These are phyloP conservation scores for Drosophila quadrilineata DNA, from an alignment of 1,140 invertebrate genomes.

Conservation along the genomic window DNA sequence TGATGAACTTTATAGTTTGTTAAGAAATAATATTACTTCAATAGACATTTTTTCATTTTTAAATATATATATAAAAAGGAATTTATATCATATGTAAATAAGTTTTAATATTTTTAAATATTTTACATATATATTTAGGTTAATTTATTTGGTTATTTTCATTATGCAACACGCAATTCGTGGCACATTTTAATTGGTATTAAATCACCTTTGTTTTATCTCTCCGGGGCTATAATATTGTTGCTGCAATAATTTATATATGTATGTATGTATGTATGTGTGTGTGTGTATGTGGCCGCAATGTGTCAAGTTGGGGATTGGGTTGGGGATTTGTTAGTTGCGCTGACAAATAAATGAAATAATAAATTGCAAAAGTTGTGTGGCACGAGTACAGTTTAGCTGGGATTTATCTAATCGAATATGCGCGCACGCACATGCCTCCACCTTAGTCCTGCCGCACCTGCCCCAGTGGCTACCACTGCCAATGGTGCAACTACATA, in stretches of 20 bases:
- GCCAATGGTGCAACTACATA: too few species aligned
- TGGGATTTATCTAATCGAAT: slow-evolving; percentile 71
- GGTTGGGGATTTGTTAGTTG: slow-evolving; percentile 56
- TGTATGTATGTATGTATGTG: too few species aligned
- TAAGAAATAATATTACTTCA: too few species aligned
- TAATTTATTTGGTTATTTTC: slow-evolving; percentile 9
- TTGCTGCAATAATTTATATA: slow-evolving; percentile 66
- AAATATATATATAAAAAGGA: too few species aligned
- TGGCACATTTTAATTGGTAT: slow-evolving; percentile 30
- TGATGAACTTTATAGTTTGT: too few species aligned
- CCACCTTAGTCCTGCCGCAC: neutral
- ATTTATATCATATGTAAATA: too few species aligned
- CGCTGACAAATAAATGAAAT: slow-evolving; percentile 71
- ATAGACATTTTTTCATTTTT: too few species aligned
- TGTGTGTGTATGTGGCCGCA: too few species aligned
- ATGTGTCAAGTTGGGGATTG: slow-evolving; percentile 32
- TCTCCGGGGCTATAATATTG: slow-evolving; percentile 49
- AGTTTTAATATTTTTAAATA: too few species aligned
- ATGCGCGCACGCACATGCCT: slow-evolving; percentile 44
- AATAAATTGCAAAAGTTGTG: slow-evolving; percentile 73
- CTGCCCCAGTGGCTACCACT: too few species aligned
- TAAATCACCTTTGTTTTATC: slow-evolving; percentile 57
- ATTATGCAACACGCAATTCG: slow-evolving; percentile 2
- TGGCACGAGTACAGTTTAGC: slow-evolving; percentile 18
- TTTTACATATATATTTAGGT: too few species aligned